Base-by-base conservation (phyloP, 1,140 invertebrate species). In the Leptoteleia sp. region DNA sequence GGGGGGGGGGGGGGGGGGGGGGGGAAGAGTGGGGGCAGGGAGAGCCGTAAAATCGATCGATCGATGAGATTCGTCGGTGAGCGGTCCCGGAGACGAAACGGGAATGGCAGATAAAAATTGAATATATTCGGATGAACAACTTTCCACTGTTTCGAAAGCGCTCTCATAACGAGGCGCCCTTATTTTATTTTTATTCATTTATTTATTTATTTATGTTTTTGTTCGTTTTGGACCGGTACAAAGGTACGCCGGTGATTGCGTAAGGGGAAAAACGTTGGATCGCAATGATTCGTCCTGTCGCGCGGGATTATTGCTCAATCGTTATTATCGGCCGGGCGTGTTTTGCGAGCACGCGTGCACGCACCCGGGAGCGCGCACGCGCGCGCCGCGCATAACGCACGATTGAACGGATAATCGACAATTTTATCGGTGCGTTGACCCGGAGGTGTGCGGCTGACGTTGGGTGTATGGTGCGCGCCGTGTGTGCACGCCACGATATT, bases 361-460 rank as follows among this genome's bases (percentile, higher is more conserved):
- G 67, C 52, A 72, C 71, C 52, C n/a, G n/a, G 35, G 62, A 62
- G 70, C 75, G 70, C 57, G 57, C 70, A 70, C 59, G 57, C 68
- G 33, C 38, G 37, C 61, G 52, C 33, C 54, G 42, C 59, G 43
- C 35, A 47, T 38, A 50, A 61, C 64, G 50, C 25, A 52, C 73
- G 78, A 82, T 79, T 70, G 76, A 79, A 78, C 62, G 72, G 70
- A 72, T 68, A 82, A 80, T 81, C 78, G 62, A 42, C 62, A 81
- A 81, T 81, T 81, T 83, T 83, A 79, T 81, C 73, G 70, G 82
- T 73, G 68, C 81, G 68, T 81, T 80, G 82, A 82, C 80, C 82
- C 75, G n/a, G 78, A 68, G 75, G 68, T 78, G 78, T 73, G 70
- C 68, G 68, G 48, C 75, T 57, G 42, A 42, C 43, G 50, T 70